Evolutionary conservation across 2,888 invertebrate genomes (phyloP), one percentile per base, ranked within the genome.

Genomic region (Parelbella ahira): DNA sequence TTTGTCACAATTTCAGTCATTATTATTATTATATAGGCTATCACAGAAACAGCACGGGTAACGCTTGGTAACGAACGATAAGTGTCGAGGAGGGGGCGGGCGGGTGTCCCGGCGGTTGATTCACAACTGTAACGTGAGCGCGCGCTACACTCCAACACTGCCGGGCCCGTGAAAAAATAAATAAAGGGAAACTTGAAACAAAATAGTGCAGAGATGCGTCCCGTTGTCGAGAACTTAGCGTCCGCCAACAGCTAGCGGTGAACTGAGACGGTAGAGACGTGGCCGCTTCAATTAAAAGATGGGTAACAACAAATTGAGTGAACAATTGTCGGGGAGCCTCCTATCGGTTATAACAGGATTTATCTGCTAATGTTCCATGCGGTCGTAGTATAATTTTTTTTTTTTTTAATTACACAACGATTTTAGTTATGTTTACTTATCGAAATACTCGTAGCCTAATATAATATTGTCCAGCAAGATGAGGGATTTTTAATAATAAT

Each of bases 261-360:
- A 62, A 79, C 79, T 79, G 76, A 65, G 65, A 55, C 61, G 60
- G 60, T 52, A 50, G 54, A 58, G 57, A 51, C 58, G 66, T 54
- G 56, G 57, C n/a, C 67, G 58, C 49, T 68, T 71, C 68, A 80
- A 84, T 84, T 81, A 79, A 59, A 77, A 71, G 70, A 72, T 66
- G 68, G 56, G 65, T 51, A 60, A 49, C 56, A 29, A 56, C 63
- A 65, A 73, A 73, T 71, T 66, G 63, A 70, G 58, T 67, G 61
- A 70, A 67, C 68, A 71, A 71, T 67, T 66, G 60, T 69, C 65
- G 65, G 64, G 56, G 67, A 70, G 62, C 58, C 60, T 77, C 74
- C n/a, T n/a, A n/a, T 79, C 73, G 74, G 83, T 84, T 86, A 36
- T 55, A 87, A 86, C 87, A 79, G 83, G 86, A 84, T 86, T 71